Percentiles rank a stretch among this genome's conserved stretches.
phyloP scores from a whole-genome alignment of 2,888 invertebrate genomes.

The Drosophila mayaguana region DNA sequence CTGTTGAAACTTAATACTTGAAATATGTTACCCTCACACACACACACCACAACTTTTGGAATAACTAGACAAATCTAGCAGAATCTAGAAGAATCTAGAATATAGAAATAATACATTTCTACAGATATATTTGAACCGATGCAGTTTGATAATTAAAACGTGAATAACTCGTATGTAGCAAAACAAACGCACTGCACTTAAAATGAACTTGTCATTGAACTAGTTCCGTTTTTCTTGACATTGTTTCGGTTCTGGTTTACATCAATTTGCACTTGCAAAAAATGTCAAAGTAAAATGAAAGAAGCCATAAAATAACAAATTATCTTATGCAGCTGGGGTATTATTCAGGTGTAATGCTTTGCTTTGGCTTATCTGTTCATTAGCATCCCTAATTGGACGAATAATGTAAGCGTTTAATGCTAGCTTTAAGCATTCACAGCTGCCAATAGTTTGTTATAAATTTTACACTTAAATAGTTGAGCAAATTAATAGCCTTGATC shows the following conservation, averaged over 20 bases:
- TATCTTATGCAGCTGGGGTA: constrained; percentile 12
- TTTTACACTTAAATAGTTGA: constrained; percentile 25
- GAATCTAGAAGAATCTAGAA: not conserved
- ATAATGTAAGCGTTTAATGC: not conserved
- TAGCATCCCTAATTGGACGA: constrained; percentile 43
- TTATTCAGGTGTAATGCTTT: constrained; percentile 25
- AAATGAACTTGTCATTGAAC: constrained; percentile 61
- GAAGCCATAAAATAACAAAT: not conserved
- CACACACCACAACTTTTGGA: not conserved
- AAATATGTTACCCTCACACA: not conserved
- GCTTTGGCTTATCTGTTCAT: constrained; percentile 41
- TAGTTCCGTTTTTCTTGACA: constrained; percentile 56
- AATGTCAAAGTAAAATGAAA: constrained; percentile 27
- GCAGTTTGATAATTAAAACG: constrained; percentile 27
- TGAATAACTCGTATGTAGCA: constrained; percentile 19
- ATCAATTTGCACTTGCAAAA: constrained; percentile 54
- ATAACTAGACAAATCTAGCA: not conserved
- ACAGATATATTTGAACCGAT: too few relatives aligned
- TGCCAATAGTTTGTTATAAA: constrained; percentile 42
- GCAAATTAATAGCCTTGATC: constrained; percentile 27
- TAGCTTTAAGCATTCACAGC: constrained; percentile 4
- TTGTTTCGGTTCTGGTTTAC: constrained; percentile 22
- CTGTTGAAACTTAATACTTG: not conserved
- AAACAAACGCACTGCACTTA: constrained; percentile 28
- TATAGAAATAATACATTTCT: not conserved